Evolutionary conservation across 1,140 invertebrate genomes (phyloP), one percentile per base, ranked within the genome.

Genomic region (Leguminivora glycinivorella): DNA sequence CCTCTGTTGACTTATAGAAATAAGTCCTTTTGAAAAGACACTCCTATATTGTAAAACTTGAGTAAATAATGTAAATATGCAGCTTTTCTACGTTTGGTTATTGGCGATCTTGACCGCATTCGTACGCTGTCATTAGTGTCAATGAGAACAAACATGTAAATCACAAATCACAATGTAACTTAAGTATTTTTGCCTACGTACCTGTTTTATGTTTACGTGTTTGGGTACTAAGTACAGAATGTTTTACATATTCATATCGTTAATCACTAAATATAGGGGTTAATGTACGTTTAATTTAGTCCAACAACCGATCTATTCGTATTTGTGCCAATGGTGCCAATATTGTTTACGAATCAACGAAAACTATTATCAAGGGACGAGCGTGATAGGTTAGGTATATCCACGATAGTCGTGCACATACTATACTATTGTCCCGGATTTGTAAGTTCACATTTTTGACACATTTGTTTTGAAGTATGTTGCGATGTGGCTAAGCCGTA

Each of bases 121-220:
- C 19, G 47, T 52, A 52, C 17, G 47, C 9, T 52, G 47, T 52
- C 7, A 52, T 52, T 52, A 52, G 47, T 52, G 56, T 58, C 56
- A 26, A 58, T 58, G 56, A 58, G 56, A 26, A 58, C 56, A 58
- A 58, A 58, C 25, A 29, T 25, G 24, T 58, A 58, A 24, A 47
- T 17, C 34, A 38, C n/a, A n/a, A n/a, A n/a, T 38, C 12, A 47
- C 12, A 17, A 5, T 47, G n/a, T 47, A 47, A 6, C 14, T n/a
- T 47, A 19, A 14, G 14, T 47, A 47, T 17, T 14, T 38, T 38
- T 38, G 14, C 34, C 10, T 12, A 34, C 4, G 9, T 34, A 10
- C 10, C 9, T 29, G 2, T 3, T 29, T 29, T 38, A 12, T 38
- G 34, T 38, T 38, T 38, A 38, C 10, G 34, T 12, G 10, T 14